A percentile compares a stretch with the other conserved stretches of the same genome.
Evolutionary conservation across 1,140 invertebrate species (phyloP).

Genomic region (Neoseiulus cucumeris): DNA sequence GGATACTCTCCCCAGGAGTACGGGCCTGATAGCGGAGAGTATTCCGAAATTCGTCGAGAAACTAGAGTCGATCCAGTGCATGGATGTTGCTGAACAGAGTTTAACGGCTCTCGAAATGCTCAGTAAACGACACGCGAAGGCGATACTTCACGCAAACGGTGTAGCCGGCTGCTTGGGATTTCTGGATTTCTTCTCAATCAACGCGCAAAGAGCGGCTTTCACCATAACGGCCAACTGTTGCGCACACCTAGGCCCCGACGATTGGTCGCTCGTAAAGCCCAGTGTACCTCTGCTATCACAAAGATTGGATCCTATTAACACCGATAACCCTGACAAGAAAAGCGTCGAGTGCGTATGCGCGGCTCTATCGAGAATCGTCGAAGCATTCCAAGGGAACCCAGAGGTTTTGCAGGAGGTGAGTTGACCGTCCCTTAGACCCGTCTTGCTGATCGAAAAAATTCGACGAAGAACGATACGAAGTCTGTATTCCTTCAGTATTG

Average conservation of each 20-base stretch:
- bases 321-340: slow-evolving; percentile 84
- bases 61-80: slow-evolving; percentile 90
- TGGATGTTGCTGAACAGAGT: slow-evolving; percentile 96
- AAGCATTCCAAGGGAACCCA: slow-evolving; percentile 84
- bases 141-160: slow-evolving; percentile 79
- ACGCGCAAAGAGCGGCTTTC: slow-evolving; percentile 77
- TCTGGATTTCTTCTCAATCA: slow-evolving; percentile 92
- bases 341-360: slow-evolving; percentile 90
- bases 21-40: slow-evolving; percentile 84
- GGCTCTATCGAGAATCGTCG: slow-evolving; percentile 75
- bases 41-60: slow-evolving; percentile 88
- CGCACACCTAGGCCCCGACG: slow-evolving; percentile 72
- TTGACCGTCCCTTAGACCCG: slow-evolving; percentile 46
- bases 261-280: slow-evolving; percentile 75
- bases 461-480: no score
- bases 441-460: no score
- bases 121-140: slow-evolving; percentile 83
- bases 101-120: slow-evolving; percentile 89
- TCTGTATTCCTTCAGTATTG: not conserved
- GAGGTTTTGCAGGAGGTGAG: slow-evolving; percentile 70
- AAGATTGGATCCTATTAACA: slow-evolving; percentile 33
- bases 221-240: slow-evolving; percentile 92
- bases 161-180: slow-evolving; percentile 86
- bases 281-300: slow-evolving; percentile 65
- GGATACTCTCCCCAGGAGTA: slow-evolving; percentile 87